Conservation (phyloP, 2,113 vertebrate species). For the Prionailurus viverrinus region DNA sequence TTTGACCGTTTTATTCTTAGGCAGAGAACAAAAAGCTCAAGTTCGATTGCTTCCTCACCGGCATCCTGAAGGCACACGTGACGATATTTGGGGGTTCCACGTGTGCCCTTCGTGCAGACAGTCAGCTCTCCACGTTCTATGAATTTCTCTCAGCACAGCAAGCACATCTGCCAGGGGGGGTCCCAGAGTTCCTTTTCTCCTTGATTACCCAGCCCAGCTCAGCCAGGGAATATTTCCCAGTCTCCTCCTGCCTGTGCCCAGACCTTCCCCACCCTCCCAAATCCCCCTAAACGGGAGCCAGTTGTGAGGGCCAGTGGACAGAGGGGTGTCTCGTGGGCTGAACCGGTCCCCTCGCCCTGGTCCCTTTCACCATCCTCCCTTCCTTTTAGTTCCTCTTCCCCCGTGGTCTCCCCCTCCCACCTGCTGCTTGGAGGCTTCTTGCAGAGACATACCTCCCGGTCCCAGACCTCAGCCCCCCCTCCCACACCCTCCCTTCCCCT, state of each 20-base stretch:
- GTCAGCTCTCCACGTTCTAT: not conserved
- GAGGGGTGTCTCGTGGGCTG: not conserved
- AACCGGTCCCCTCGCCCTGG: accelerated
- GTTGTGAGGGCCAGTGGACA: not conserved
- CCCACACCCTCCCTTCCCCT: accelerated
- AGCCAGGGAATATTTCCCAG: not conserved
- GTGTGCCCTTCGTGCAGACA: not conserved
- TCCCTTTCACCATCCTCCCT: not conserved
- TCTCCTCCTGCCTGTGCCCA: not conserved
- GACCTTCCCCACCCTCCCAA: no score
- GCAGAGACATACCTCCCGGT: not conserved
- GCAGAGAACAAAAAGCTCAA: not conserved
- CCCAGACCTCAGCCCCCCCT: no score
- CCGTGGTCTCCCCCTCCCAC: not conserved
- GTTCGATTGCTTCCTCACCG: accelerated
- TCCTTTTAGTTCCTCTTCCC: not conserved
- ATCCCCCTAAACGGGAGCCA: not conserved
- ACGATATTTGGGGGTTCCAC: accelerated
- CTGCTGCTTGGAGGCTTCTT: not conserved
- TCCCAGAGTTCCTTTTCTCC: not conserved
- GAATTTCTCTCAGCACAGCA: not conserved
- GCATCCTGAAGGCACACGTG: accelerated
- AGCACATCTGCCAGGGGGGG: not conserved
- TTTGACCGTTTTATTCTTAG: not conserved
- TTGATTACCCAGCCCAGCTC: not conserved